Conservation (phyloP, 2,797 vertebrate genomes). For the Amphiprion clarkii region DNA sequence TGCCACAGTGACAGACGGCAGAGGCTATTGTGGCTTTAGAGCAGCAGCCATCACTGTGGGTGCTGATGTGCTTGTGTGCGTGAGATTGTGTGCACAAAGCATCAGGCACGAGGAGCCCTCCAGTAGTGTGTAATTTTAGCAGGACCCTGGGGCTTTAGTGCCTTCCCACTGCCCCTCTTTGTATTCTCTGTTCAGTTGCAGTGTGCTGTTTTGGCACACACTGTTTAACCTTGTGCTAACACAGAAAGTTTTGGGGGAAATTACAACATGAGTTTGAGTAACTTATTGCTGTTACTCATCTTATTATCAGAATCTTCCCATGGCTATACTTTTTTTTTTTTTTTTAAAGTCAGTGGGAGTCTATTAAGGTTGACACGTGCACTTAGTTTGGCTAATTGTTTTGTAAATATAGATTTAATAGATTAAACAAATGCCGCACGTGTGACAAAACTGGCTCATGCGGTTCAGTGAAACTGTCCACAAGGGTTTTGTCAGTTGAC, state of each 20-base stretch:
- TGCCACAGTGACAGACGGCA: conserved; percentile 54
- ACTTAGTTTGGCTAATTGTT: conserved; percentile 4
- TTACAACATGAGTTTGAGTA: not conserved
- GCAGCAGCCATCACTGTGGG: conserved; percentile 34
- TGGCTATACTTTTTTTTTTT: not conserved
- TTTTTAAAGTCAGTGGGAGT: conserved; percentile 7
- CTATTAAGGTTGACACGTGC: conserved; percentile 19
- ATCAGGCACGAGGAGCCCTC: conserved; percentile 44
- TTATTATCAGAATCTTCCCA: conserved; percentile 22
- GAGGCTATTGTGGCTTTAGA: conserved; percentile 48
- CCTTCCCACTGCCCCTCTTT: conserved; percentile 41
- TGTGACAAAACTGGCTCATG: conserved; percentile 26
- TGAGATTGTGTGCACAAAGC: conserved; percentile 44
- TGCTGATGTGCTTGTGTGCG: conserved; percentile 45
- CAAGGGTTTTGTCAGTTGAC: conserved; percentile 30
- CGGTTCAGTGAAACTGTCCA: conserved; percentile 29
- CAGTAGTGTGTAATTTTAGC: conserved; percentile 66
- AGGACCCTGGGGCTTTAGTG: conserved; percentile 40
- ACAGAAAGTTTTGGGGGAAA: not conserved
- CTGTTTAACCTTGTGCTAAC: conserved; percentile 7
- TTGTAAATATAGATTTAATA: conserved; percentile 48
- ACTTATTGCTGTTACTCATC: not conserved
- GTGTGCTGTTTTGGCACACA: conserved; percentile 35
- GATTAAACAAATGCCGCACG: conserved; percentile 28
- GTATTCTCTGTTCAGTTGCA: conserved; percentile 42